These are phyloP conservation scores for Brachionus manjavacas DNA, from an alignment of 1,140 invertebrate genomes.

Conservation along the genomic window DNA sequence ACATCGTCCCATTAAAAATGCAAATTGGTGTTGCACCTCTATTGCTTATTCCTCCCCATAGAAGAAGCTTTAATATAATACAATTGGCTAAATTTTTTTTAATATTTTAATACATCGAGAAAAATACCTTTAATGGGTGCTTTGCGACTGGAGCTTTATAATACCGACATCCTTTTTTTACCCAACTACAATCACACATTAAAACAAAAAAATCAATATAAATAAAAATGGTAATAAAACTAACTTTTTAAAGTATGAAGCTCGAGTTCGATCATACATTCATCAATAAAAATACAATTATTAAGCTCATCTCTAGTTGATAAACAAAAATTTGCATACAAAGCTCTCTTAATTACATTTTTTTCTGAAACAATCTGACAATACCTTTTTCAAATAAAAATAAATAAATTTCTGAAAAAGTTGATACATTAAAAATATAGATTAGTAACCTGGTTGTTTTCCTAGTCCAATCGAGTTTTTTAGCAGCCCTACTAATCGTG, in stretches of 20 bases:
- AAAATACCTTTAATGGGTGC: neutral
- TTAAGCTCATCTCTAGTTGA: neutral
- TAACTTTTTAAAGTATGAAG: neutral
- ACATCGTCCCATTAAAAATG: neutral
- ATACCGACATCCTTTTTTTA: neutral
- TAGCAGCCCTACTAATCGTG: neutral
- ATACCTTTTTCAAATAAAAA: neutral
- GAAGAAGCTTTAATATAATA: neutral
- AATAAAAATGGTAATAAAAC: neutral
- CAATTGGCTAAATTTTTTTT: too few relatives aligned
- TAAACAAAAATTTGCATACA: neutral
- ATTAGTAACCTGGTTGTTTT: neutral
- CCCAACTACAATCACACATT: neutral
- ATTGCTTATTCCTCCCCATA: neutral
- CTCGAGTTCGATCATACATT: neutral
- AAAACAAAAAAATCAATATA: neutral
- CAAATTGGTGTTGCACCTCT: neutral
- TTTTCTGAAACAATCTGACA: neutral
- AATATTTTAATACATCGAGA: neutral
- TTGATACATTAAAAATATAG: neutral
- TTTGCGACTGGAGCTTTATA: constrained; percentile 15
- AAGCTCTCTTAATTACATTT: neutral
- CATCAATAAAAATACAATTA: constrained; percentile 1
- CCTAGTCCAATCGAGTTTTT: neutral
- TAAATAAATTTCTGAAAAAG: neutral